Evolutionary conservation across 2,113 vertebrate species (phyloP).

Genomic region (Irena cyanogastra): DNA sequence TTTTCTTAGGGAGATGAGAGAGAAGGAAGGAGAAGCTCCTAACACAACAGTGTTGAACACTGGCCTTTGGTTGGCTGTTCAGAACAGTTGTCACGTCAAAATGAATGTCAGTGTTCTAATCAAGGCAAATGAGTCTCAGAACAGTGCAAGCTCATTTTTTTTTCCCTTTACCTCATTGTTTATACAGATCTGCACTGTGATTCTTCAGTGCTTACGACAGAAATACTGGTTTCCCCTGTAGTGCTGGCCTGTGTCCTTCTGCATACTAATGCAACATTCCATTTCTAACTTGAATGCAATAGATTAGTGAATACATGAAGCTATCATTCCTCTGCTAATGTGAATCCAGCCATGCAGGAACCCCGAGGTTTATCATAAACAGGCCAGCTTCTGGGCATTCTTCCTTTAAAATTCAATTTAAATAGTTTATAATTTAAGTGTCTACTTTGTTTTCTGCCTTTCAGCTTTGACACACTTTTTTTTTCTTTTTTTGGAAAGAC

Average conservation of each 20-base stretch:
- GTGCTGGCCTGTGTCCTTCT: not conserved
- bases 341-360: conserved; percentile 50
- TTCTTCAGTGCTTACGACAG: not conserved
- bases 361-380: conserved; percentile 37
- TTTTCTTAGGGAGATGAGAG: not conserved
- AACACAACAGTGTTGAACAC: not conserved
- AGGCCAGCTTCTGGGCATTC: conserved; percentile 40
- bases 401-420: conserved; percentile 63
- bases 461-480: conserved; percentile 16
- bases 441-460: conserved; percentile 53
- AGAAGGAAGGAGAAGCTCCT: not conserved
- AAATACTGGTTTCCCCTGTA: not conserved
- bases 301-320: conserved; percentile 31
- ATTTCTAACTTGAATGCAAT: conserved; percentile 58
- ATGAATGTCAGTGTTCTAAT: conserved; percentile 32
- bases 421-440: conserved; percentile 52
- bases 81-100: not conserved
- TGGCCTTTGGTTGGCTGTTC: conserved; percentile 14
- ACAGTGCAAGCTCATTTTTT: conserved; percentile 10
- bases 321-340: conserved; percentile 43
- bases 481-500: not conserved
- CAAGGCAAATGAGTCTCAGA: conserved; percentile 11
- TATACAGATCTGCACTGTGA: not conserved
- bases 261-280: conserved; percentile 63
- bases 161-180: conserved; percentile 22